Base-by-base conservation (phyloP, 2,888 invertebrate species). In the Epinotia demarniana region DNA sequence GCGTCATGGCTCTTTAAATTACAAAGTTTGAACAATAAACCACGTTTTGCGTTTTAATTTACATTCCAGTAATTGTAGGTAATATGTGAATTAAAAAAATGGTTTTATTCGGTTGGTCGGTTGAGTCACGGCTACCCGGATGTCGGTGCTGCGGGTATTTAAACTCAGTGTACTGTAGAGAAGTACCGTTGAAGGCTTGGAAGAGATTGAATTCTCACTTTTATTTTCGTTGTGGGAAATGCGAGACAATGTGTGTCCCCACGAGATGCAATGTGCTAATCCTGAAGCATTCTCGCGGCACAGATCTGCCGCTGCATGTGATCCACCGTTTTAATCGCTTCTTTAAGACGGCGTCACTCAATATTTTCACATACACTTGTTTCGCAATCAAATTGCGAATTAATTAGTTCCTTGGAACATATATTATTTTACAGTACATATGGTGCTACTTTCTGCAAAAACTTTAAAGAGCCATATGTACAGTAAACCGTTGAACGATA, bases 201-300 rank as follows among this genome's bases (percentile, higher is more conserved):
- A 81, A 83, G 85, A 88, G 85, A 92, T 91, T 90, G 87, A 87
- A 90, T 89, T 87, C 88, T 89, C 89, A 92, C 92, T 92, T 90
- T 92, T 92, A 88, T 87, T 93, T 93, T 92, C 90, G 82, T 81
- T 87, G 86, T 91, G 86, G 82, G 85, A 87, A 87, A 81, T 79
- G 68, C 69, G 77, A 85, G 80, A 87, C 87, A 87, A 87, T 86
- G 85, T 76, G 73, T 73, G 77, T 71, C 77, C 75, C 76, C 77
- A 77, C 68, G 73, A 64, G 55, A 61, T 64, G 71, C 80, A 79
- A 77, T 73, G 81, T 71, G 80, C 80, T 82, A 85, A 85, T 86
- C 84, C 83, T 78, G 79, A 77, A 72, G 78, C 81, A 72, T 77
- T 77, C 78, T 76, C 73, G 76, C 75, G 63, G 43, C 23, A 67